A percentile compares a stretch with the other conserved stretches of the same genome.
These are phyloP conservation scores for Holcopasites calliopsidis DNA, from an alignment of 1,140 invertebrate species.

Conservation along the genomic window DNA sequence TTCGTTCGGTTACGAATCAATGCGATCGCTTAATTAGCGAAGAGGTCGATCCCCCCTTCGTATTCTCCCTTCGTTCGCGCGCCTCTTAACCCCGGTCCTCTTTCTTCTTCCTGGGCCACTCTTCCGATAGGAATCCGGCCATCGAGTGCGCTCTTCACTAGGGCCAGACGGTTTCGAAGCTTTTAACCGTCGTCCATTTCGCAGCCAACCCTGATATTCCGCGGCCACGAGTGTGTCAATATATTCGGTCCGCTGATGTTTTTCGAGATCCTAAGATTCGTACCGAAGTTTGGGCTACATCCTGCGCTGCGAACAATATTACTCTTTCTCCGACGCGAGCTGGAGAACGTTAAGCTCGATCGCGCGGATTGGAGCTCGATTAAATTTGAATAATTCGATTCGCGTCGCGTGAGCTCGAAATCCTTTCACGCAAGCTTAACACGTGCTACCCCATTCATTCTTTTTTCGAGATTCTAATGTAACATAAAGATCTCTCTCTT, in stretches of 20 bases:
- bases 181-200: constrained; percentile 60
- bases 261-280: too few relatives aligned
- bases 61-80: constrained; percentile 17
- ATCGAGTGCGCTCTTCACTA: constrained; percentile 36
- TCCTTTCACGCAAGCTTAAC: not conserved
- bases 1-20: constrained; percentile 59
- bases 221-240: not conserved
- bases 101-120: constrained; percentile 18
- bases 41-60: constrained; percentile 26
- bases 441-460: not conserved
- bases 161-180: constrained; percentile 54
- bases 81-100: constrained; percentile 37
- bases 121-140: constrained; percentile 50
- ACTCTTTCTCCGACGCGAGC: not conserved
- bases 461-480: not conserved
- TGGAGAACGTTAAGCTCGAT: constrained; percentile 6
- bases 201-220: constrained; percentile 59
- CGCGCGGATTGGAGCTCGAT: not conserved
- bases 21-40: constrained; percentile 64
- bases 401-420: not conserved
- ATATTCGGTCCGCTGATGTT: too few relatives aligned
- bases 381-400: constrained; percentile 26
- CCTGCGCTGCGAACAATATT: not conserved
- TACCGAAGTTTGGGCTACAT: not conserved
- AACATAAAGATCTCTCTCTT: not conserved